Evolutionary conservation across 2,113 vertebrate species (phyloP).

Genomic region (Daboia siamensis): DNA sequence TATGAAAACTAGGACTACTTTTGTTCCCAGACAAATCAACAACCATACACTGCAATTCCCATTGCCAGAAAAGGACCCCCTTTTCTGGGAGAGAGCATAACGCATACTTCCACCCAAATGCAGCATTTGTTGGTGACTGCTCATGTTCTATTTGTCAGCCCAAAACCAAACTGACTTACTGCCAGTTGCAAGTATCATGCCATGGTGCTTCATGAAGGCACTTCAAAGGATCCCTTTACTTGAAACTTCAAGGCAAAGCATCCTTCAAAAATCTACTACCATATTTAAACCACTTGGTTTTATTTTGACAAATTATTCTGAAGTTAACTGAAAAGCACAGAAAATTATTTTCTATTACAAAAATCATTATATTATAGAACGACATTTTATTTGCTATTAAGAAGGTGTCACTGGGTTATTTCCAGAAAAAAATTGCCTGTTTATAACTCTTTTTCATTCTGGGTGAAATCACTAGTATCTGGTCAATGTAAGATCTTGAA

Average conservation of each 20-base stretch:
- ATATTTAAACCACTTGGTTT: background rate
- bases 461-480: background rate
- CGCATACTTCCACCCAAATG: background rate
- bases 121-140: background rate
- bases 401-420: background rate
- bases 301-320: conserved; percentile 8
- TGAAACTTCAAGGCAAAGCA: background rate
- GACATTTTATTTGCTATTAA: background rate
- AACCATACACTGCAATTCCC: background rate
- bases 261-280: background rate
- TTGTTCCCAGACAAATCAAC: background rate
- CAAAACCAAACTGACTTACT: background rate
- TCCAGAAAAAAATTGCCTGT: background rate
- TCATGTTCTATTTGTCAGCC: background rate
- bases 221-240: background rate
- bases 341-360: conserved; percentile 5
- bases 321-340: conserved; percentile 1
- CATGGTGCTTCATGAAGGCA: background rate
- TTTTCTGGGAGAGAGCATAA: background rate
- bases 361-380: background rate
- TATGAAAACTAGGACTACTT: background rate
- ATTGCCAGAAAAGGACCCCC: background rate
- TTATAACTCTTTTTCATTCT: background rate
- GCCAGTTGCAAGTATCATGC: background rate
- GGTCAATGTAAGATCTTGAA: conserved; percentile 8